Percentiles rank a stretch among this genome's conserved stretches.
These are phyloP conservation scores for Cyphomyrmex costatus DNA, from an alignment of 1,140 invertebrate species.

Conservation along the genomic window DNA sequence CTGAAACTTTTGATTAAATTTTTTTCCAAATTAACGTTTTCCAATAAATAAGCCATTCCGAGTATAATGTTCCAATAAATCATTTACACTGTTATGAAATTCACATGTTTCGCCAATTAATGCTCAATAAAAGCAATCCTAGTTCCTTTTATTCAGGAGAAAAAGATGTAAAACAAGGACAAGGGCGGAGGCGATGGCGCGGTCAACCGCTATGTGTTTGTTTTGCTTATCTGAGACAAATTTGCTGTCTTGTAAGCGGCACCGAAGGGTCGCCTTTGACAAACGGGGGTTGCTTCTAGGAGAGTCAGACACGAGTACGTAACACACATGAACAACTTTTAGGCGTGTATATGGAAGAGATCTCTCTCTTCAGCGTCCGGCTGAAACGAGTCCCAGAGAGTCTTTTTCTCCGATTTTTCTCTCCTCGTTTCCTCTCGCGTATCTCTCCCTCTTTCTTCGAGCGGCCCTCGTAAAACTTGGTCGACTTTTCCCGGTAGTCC, in stretches of 20 bases:
- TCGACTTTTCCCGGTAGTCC: slow-evolving; percentile 54
- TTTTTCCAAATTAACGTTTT: background rate
- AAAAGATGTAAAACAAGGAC: slow-evolving; percentile 32
- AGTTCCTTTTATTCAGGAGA: background rate
- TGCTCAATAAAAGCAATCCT: background rate
- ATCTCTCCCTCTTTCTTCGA: slow-evolving; percentile 24
- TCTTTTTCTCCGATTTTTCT: slow-evolving; percentile 61
- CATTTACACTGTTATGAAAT: background rate
- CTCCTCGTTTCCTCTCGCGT: background rate
- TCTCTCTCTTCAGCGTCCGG: slow-evolving; percentile 43
- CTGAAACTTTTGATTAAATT: background rate
- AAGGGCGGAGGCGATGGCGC: background rate
- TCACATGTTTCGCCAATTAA: background rate
- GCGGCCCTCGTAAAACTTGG: slow-evolving; percentile 61
- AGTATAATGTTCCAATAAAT: too few relatives aligned
- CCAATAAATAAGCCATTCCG: background rate
- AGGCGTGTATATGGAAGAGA: slow-evolving; percentile 40
- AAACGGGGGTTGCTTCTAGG: slow-evolving; percentile 78
- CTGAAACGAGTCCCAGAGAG: slow-evolving; percentile 55
- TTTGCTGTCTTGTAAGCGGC: slow-evolving; percentile 86
- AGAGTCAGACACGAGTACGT: slow-evolving; percentile 66
- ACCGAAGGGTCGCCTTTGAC: slow-evolving; percentile 84
- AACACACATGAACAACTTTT: slow-evolving; percentile 66
- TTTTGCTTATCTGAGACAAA: slow-evolving; percentile 86
- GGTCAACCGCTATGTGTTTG: slow-evolving; percentile 78